These are phyloP conservation scores for Protophormia terraenovae DNA, from an alignment of 2,888 invertebrate genomes.

Conservation along the genomic window DNA sequence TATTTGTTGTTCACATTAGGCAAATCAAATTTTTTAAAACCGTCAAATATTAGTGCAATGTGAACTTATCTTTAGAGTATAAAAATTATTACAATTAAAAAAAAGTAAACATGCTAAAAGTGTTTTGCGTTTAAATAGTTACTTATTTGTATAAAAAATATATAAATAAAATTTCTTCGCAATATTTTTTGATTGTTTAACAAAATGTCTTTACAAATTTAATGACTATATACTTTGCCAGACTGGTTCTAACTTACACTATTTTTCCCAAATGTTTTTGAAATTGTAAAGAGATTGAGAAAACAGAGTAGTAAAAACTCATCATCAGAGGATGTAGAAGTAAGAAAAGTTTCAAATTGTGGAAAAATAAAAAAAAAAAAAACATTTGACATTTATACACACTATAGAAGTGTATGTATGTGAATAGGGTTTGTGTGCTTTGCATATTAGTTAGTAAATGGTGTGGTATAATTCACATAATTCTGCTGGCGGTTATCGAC, in stretches of 20 bases:
- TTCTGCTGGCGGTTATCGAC: conserved; percentile 61
- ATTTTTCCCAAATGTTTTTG: conserved; percentile 13
- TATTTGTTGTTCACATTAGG: too few relatives aligned
- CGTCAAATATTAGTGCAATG: too few relatives aligned
- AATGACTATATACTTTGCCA: not conserved
- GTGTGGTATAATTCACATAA: conserved; percentile 56
- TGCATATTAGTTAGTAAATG: conserved; percentile 20
- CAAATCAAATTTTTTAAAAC: too few relatives aligned
- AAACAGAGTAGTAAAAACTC: not conserved
- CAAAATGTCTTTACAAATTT: not conserved
- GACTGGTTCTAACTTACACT: not conserved
- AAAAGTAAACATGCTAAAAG: too few relatives aligned
- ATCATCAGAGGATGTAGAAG: not conserved
- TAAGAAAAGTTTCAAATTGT: not conserved
- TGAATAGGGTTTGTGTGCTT: not conserved
- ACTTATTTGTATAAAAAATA: too few relatives aligned
- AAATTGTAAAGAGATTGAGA: conserved; percentile 14
- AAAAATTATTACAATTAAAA: too few relatives aligned
- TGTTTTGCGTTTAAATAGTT: too few relatives aligned
- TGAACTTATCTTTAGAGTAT: too few relatives aligned
- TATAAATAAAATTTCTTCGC: not conserved
- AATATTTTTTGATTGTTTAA: too few relatives aligned
- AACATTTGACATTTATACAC: conserved; percentile 15
- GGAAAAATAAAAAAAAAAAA: conserved; percentile 4
- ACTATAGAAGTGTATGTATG: not conserved